Conservation (phyloP, 2,888 invertebrate species). For the Conistra vaccinii region DNA sequence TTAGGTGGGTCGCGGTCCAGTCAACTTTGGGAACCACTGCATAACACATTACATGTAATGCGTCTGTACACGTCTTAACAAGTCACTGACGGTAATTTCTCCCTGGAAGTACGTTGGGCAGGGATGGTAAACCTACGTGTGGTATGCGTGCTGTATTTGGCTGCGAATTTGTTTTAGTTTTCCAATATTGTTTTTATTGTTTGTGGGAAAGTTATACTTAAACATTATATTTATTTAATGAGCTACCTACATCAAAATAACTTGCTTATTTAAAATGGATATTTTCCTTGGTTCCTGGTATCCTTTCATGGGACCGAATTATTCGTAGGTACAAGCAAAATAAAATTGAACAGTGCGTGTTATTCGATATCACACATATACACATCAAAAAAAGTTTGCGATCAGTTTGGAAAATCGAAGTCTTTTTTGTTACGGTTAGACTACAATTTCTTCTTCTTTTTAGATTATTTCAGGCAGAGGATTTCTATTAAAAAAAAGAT, state of each 20-base stretch:
- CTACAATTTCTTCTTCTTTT: no score
- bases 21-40: no score
- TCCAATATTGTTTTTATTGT: neutral
- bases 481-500: no score
- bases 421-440: no score
- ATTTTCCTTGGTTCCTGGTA: neutral
- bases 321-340: neutral
- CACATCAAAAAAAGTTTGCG: no score
- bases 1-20: no score
- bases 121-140: constrained; percentile 17
- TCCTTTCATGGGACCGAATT: neutral
- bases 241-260: neutral
- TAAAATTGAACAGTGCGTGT: neutral
- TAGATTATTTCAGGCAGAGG: no score
- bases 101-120: neutral
- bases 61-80: constrained; percentile 19
- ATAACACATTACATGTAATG: neutral
- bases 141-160: neutral
- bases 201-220: neutral
- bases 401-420: no score
- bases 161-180: neutral
- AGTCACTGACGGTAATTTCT: constrained; percentile 46
- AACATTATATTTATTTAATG: neutral
- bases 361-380: neutral
- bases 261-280: neutral